Percentiles rank a stretch among this genome's conserved stretches.
phyloP scores from a whole-genome alignment of 2,113 vertebrate species.

The Corythoichthys intestinalis region DNA sequence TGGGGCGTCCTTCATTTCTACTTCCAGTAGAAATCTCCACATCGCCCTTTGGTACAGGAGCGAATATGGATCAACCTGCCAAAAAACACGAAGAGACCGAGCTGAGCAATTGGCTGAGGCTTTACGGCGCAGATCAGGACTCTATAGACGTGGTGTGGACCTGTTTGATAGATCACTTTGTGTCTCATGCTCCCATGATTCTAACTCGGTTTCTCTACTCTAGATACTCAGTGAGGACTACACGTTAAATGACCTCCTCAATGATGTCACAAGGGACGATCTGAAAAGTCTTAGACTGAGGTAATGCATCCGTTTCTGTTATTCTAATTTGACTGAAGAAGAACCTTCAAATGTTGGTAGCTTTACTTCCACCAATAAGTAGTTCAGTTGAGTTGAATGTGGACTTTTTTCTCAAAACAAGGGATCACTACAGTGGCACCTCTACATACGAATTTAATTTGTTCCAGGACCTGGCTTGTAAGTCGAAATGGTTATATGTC shows the following conservation, averaged over 20 bases:
- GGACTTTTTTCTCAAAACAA: too few relatives aligned
- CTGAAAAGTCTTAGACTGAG: slow-evolving; percentile 90
- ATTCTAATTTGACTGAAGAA: background rate
- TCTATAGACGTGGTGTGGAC: slow-evolving; percentile 85
- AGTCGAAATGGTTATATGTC: too few relatives aligned
- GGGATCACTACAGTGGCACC: too few relatives aligned
- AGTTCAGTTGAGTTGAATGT: background rate
- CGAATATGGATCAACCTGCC: slow-evolving; percentile 30
- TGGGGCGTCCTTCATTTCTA: background rate
- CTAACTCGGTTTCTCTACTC: background rate
- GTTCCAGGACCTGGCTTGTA: too few relatives aligned
- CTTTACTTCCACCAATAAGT: background rate
- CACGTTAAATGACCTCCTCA: slow-evolving; percentile 84
- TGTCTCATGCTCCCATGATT: background rate
- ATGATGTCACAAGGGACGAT: slow-evolving; percentile 89
- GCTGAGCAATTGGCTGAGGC: slow-evolving; percentile 82
- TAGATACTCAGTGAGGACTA: slow-evolving; percentile 85
- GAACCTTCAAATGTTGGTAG: background rate
- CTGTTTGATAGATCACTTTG: background rate
- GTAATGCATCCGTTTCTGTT: slow-evolving; percentile 55
- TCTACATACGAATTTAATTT: too few relatives aligned
- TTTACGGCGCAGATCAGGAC: slow-evolving; percentile 83
- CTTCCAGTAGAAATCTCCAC: slow-evolving; percentile 70
- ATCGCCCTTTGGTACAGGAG: slow-evolving; percentile 37
- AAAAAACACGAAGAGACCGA: slow-evolving; percentile 70